Evolutionary conservation across 2,797 vertebrate genomes (phyloP), one percentile per base, ranked within the genome.

Genomic region (Muscicapa comitata): DNA sequence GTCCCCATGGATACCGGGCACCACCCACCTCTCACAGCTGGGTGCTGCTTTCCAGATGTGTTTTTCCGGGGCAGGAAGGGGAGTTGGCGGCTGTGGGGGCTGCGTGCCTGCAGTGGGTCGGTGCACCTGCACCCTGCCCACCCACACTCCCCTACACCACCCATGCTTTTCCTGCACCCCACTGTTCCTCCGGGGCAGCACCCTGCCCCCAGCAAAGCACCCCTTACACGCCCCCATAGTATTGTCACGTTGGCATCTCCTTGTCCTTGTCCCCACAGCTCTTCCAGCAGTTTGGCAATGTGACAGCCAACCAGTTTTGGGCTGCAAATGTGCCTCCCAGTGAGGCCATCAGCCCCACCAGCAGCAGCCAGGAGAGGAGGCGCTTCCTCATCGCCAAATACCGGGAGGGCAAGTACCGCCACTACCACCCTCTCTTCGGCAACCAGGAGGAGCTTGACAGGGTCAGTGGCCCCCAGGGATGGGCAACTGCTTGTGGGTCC

Each of bases 271-370:
- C 50, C 66, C 50, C 14, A 1, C 97, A 99, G 99, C 97, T 99
- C 82, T 99, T 99, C 93, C 95, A 98, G 63, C 93, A 97, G 86
- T 94, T 99, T 1, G 99, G 98, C 29, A 99, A 99, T 10, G 92
- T 97, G 1, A 97, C 97, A 7, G 98, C 98, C 23, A 99, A 99
- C 97, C 96, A 77, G 70, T 99, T 99, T 96, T 99, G 99, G 99
- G 99, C 99, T 1, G 99, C 99, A 35, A 99, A 99, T 2, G 97
- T 99, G 14, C 99, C 99, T 3, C 99, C 99, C 17, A 99, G 99
- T 15, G 99, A 99, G 91, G 98, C 98, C 37, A 96, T 99, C 91
- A 37, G 78, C 5, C 93, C 98, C 12, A 72, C 58, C 23, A 99
- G 99, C 84, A 78, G 98, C 96, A 98, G 98, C 9, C 95, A 96